Percentiles rank a stretch among this genome's conserved stretches.
These are phyloP conservation scores for Psephotus haematonotus DNA, from an alignment of 2,113 vertebrate genomes.

Conservation along the genomic window DNA sequence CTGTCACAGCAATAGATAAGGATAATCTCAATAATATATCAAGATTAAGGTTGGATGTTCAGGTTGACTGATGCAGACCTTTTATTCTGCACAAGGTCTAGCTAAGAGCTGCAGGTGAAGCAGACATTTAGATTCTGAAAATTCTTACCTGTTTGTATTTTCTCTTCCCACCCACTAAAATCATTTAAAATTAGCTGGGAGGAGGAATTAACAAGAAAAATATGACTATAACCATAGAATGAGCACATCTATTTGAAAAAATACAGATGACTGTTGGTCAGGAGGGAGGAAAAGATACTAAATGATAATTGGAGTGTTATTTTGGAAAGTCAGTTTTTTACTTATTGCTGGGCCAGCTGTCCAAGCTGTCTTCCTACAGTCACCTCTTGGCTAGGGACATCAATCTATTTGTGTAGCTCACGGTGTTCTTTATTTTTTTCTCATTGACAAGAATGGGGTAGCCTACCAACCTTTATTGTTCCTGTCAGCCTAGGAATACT, in stretches of 20 bases:
- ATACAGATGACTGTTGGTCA: background rate
- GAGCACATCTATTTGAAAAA: background rate
- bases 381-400: background rate
- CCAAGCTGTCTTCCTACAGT: background rate
- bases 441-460: background rate
- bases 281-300: background rate
- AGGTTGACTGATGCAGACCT: conserved; percentile 1
- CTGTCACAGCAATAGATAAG: background rate
- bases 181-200: background rate
- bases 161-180: background rate
- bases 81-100: background rate
- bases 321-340: conserved; percentile 18
- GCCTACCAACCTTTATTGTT: background rate
- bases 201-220: background rate
- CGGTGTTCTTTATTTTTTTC: background rate
- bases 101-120: background rate
- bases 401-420: background rate
- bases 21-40: conserved; percentile 14
- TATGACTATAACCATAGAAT: background rate
- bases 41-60: background rate
- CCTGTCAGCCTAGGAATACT: background rate
- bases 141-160: conserved; percentile 11
- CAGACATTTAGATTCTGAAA: conserved; percentile 13
- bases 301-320: background rate
- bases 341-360: background rate